Percentiles rank a stretch among this genome's conserved stretches.
Evolutionary conservation across 2,113 vertebrate species (phyloP).

Genomic region (Hydropotes inermis): DNA sequence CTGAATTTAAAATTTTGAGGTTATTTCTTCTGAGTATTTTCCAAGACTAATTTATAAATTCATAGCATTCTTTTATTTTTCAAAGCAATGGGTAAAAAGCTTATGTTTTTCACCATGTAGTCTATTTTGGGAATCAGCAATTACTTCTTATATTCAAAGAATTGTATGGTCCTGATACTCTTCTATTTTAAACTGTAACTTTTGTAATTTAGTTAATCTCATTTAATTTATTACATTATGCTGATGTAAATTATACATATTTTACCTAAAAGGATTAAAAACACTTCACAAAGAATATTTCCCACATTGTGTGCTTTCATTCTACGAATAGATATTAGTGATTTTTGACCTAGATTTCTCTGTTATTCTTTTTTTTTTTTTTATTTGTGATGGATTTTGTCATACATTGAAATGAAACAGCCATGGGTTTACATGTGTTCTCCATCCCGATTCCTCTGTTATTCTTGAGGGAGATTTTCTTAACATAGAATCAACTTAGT

Average conservation of each 20-base stretch:
- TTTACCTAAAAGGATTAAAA: background rate
- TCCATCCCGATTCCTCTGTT: background rate
- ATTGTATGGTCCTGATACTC: background rate
- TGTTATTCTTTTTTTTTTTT: too few species aligned
- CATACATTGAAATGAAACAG: too few species aligned
- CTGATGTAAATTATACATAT: background rate
- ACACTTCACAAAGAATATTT: background rate
- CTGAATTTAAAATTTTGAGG: background rate
- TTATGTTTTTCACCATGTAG: background rate
- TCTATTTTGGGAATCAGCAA: background rate
- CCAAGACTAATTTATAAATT: background rate
- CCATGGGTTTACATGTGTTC: too few species aligned
- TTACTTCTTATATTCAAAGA: background rate
- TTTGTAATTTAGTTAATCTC: background rate
- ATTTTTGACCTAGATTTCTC: background rate
- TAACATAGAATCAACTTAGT: background rate
- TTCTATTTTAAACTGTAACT: background rate
- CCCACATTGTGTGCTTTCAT: background rate
- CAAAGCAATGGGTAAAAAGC: background rate
- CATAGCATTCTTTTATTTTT: background rate
- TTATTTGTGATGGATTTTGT: too few species aligned
- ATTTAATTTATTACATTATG: background rate
- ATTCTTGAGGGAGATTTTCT: background rate
- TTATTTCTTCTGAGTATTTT: background rate
- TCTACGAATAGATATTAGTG: background rate